Conservation (phyloP, 2,113 vertebrate species). For the Carlito syrichta region DNA sequence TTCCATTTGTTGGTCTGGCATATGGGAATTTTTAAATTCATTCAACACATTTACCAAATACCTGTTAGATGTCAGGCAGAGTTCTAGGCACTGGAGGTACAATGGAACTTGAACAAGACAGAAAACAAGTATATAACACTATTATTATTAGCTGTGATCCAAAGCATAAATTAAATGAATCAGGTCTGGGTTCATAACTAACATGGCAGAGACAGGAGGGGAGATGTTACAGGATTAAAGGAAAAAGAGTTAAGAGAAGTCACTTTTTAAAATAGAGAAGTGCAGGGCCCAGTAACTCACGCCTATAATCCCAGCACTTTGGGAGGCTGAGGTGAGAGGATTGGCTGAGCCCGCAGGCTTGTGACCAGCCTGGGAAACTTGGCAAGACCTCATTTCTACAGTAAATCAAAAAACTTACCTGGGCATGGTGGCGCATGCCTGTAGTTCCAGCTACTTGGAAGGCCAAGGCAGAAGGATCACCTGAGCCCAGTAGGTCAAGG, state of each 20-base stretch:
- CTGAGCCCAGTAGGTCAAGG: no score
- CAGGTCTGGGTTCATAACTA: neutral
- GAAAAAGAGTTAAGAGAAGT: neutral
- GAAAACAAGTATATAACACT: neutral
- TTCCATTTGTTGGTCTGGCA: neutral
- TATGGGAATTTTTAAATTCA: neutral
- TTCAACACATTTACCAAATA: neutral
- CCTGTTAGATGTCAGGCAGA: neutral
- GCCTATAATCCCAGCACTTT: no score
- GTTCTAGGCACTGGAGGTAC: neutral
- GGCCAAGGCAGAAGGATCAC: no score
- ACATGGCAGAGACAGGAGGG: neutral
- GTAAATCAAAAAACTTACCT: no score
- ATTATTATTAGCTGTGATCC: neutral
- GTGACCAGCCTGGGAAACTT: no score
- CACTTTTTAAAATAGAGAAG: neutral
- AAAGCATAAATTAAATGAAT: neutral
- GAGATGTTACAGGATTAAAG: neutral
- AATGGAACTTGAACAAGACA: neutral
- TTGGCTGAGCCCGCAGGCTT: no score
- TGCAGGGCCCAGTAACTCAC: no score
- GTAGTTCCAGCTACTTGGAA: no score
- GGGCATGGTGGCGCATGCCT: no score
- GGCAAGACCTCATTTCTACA: no score
- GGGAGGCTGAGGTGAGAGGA: no score